Evolutionary conservation across 2,797 vertebrate species (phyloP), one percentile per base, ranked within the genome.

Genomic region (Sebastiscus albofasciatus): DNA sequence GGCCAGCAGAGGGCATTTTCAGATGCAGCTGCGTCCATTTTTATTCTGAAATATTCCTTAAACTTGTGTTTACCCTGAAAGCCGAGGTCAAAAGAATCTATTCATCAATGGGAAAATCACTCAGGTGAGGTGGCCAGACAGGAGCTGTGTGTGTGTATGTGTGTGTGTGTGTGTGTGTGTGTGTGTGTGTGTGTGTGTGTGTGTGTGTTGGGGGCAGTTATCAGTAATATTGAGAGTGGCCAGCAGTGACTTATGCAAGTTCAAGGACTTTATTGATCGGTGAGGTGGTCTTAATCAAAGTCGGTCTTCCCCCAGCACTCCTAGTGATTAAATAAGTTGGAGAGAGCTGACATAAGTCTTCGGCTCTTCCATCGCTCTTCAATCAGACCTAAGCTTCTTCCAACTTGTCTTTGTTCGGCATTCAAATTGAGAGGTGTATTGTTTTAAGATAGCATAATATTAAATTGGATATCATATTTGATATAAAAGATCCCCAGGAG

Each of bases 231-330:
- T 95, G 94, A 91, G 86, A 96, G 91, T 91, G 95, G 91, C 86
- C 90, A 90, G 88, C 85, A 86, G 89, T 96, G 95, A 96, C 96
- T 96, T 96, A 96, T 90, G 89, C 92, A 97, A 97, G 97, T 97
- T 97, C 97, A 98, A 97, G 96, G 96, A 94, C 96, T 96, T 95
- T 96, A 98, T 97, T 96, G 97, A 98, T 98, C 84, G 18, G 88
- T 85, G 90, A 93, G 93, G 93, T 91, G 91, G 92, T 96, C 95
- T 97, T 97, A 97, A 97, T 97, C 95, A 97, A 95, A 97, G 95
- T 94, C 90, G 86, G 87, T 94, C 94, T 95, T 94, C 60, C 77
- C 87, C 93, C 87, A 95, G 93, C 96, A 98, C 96, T 98, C 95
- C 90, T 76, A 83, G 93, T 97, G 96, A 98, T 98, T 97, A 97